Evolutionary conservation across 2,888 invertebrate genomes (phyloP).

Genomic region (Eupithecia inturbata): DNA sequence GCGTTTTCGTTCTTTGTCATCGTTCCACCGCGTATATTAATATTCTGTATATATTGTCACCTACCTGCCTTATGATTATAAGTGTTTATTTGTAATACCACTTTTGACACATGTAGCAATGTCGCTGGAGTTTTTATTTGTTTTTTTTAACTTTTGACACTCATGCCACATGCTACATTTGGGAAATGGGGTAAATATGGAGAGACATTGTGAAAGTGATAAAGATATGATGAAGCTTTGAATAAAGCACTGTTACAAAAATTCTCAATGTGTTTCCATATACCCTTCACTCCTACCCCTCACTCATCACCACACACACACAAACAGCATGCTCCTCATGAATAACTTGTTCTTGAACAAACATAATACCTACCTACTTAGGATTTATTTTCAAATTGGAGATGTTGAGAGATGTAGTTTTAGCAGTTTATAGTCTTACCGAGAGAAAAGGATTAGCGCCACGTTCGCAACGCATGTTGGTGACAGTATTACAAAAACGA

Average conservation of each 20-base stretch:
- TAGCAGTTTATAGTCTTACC: neutral
- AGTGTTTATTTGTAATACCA: conserved; percentile 85
- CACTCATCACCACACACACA: conserved; percentile 34
- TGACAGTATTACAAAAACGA: neutral
- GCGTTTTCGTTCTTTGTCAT: conserved; percentile 78
- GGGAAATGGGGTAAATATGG: conserved; percentile 88
- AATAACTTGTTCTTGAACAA: conserved; percentile 1
- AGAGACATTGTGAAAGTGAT: conserved; percentile 87
- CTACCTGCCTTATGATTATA: conserved; percentile 79
- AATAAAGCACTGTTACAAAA: conserved; percentile 88
- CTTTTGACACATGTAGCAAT: conserved; percentile 85
- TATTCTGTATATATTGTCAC: conserved; percentile 82
- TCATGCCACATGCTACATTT: conserved; percentile 84
- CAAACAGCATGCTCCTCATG: conserved; percentile 12
- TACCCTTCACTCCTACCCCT: conserved; percentile 71
- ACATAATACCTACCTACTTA: neutral
- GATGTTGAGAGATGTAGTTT: neutral
- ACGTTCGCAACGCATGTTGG: conserved; percentile 12
- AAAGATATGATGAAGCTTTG: conserved; percentile 84
- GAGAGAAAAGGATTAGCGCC: neutral
- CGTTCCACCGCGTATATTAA: conserved; percentile 76
- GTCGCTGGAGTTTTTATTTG: conserved; percentile 77
- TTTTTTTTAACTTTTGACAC: conserved; percentile 75
- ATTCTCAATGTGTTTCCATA: conserved; percentile 88
- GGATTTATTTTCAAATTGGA: neutral